These are phyloP conservation scores for Andrena haemorrhoa DNA, from an alignment of 2,888 invertebrate species.

Conservation along the genomic window DNA sequence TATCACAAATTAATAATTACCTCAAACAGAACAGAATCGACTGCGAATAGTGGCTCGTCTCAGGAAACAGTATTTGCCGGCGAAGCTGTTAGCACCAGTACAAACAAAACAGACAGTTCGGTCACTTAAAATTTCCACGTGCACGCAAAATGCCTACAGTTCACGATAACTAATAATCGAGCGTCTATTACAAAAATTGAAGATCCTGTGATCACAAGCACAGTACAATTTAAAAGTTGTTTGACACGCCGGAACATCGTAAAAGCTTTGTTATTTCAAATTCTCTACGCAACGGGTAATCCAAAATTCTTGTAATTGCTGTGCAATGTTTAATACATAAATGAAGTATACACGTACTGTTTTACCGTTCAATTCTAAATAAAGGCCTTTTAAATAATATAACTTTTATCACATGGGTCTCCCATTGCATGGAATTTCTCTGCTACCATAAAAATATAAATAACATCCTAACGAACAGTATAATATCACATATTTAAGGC, in stretches of 20 bases:
- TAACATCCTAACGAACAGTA: conserved; percentile 35
- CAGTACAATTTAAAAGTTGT: not conserved
- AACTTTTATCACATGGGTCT: not conserved
- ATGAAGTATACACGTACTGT: conserved; percentile 13
- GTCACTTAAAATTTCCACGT: conserved; percentile 56
- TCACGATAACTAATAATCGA: conserved; percentile 12
- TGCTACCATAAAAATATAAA: not conserved
- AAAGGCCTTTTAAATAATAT: conserved; percentile 42
- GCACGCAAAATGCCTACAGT: not conserved
- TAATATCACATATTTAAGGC: conserved; percentile 46
- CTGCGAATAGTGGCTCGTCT: conserved; percentile 8
- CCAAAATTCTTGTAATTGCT: conserved; percentile 7
- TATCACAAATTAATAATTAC: conserved; percentile 85
- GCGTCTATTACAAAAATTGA: conserved; percentile 9
- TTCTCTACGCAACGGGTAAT: not conserved
- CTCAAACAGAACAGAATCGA: conserved; percentile 40
- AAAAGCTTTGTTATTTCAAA: conserved; percentile 11
- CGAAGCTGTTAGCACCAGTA: conserved; percentile 7
- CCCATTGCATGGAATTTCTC: not conserved
- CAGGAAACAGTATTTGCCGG: not conserved
- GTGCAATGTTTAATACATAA: conserved; percentile 21
- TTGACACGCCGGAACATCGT: not conserved
- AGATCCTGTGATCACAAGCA: conserved; percentile 19
- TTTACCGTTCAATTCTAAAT: conserved; percentile 43
- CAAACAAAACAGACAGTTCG: conserved; percentile 44